Evolutionary conservation across 2,888 invertebrate species (phyloP), one percentile per base, ranked within the genome.

Genomic region (Cephalotes varians): DNA sequence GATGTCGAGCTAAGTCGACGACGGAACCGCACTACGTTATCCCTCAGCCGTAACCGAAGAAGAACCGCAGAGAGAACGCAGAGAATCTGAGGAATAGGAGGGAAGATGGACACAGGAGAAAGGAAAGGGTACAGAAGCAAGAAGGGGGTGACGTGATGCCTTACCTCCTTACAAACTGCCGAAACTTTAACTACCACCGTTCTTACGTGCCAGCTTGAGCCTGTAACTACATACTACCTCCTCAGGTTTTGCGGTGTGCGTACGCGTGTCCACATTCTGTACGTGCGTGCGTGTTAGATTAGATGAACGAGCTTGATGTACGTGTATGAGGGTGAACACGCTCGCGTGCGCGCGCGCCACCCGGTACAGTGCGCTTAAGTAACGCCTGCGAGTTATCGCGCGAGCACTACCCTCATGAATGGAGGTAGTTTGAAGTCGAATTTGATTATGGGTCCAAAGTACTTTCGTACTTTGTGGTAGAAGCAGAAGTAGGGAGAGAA

Each of bases 31-130:
- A 90, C 90, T 90, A 91, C 87, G 92, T 92, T 92, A 92, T 92
- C 91, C 92, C 90, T 92, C 87, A 88, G 88, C 92, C 92, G 92
- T 92, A 90, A 92, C 92, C 92, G 88, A 91, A 91, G 91, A 89
- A 92, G 90, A 88, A 89, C 86, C 82, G 81, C 85, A 85, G 85
- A 83, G 82, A 80, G 87, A 83, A 81, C 82, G 89, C 84, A 86
- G 87, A 58, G 44, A 60, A n/a, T 34, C 40, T 7, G 74, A 49
- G 49, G 37, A 21, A 40, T 49, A 10, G 28, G 18, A 34, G 25
- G 12, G 73, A 49, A 25, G 47, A 25, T 51, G 76, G 64, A 64
- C 64, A 64, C 7, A 31, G 10, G 28, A 21, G 73, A 60, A 60
- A 44, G 58, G 51, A 28, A 31, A 64, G 64, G 51, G n/a, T n/a